phyloP scores from a whole-genome alignment of 2,797 vertebrate genomes.

The Onychomys arenicola region DNA sequence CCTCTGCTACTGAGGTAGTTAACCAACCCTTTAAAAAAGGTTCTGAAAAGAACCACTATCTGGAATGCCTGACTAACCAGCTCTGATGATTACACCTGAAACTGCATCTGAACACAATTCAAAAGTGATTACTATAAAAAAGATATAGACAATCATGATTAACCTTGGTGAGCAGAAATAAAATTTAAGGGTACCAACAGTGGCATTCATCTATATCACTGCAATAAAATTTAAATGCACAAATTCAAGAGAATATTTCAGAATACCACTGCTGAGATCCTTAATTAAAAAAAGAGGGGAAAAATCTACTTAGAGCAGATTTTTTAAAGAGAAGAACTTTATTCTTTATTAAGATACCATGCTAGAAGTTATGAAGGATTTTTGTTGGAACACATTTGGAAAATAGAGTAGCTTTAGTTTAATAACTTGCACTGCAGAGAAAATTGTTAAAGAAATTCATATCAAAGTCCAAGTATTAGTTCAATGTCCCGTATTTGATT shows the following conservation, averaged over 20 bases:
- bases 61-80: slow-evolving; percentile 99
- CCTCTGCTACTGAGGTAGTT: slow-evolving; percentile 99
- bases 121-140: slow-evolving; percentile 90
- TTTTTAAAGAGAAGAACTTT: slow-evolving; percentile 89
- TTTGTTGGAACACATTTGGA: slow-evolving; percentile 90
- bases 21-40: slow-evolving; percentile 99
- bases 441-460: slow-evolving; percentile 93
- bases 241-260: slow-evolving; percentile 87
- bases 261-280: slow-evolving; percentile 90
- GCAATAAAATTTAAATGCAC: slow-evolving; percentile 89
- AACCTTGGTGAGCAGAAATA: slow-evolving; percentile 92
- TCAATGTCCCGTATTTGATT: slow-evolving; percentile 92
- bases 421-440: slow-evolving; percentile 94
- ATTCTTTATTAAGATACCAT: slow-evolving; percentile 92
- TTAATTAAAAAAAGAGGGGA: slow-evolving; percentile 88
- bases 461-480: slow-evolving; percentile 93
- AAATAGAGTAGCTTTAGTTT: slow-evolving; percentile 92
- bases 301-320: slow-evolving; percentile 92
- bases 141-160: slow-evolving; percentile 92
- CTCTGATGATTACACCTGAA: slow-evolving; percentile 99
- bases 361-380: slow-evolving; percentile 91
- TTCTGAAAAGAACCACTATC: slow-evolving; percentile 99
- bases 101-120: slow-evolving; percentile 95
- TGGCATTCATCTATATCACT: slow-evolving; percentile 89
- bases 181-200: slow-evolving; percentile 90